A percentile compares a stretch with the other conserved stretches of the same genome.
Evolutionary conservation across 2,888 invertebrate genomes (phyloP).

Genomic region (Parthenolecanium corni): DNA sequence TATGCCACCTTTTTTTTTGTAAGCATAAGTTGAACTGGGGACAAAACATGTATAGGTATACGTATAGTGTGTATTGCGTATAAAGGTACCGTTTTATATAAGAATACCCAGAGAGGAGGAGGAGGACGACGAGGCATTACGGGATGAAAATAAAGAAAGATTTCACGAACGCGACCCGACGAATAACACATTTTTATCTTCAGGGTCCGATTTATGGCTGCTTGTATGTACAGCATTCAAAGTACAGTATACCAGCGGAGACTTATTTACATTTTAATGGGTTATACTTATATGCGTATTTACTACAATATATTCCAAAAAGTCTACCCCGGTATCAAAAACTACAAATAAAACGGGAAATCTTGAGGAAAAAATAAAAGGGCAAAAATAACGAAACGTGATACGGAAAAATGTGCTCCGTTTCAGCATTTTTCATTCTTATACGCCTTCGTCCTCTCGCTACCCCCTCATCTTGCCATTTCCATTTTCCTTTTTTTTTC

Average conservation of each 20-base stretch:
- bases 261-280: constrained; percentile 28
- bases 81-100: too few species aligned
- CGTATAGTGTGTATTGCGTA: too few species aligned
- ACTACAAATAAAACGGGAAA: constrained; percentile 27
- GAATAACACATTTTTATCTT: constrained; percentile 4
- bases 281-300: constrained; percentile 27
- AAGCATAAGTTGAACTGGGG: too few species aligned
- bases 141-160: too few species aligned
- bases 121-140: too few species aligned
- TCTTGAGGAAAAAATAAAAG: constrained; percentile 28
- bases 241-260: constrained; percentile 1
- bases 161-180: too few species aligned
- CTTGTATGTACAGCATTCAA: constrained; percentile 6
- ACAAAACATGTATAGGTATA: too few species aligned
- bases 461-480: background rate
- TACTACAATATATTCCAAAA: constrained; percentile 24
- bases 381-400: constrained; percentile 27
- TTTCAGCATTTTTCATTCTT: constrained; percentile 28
- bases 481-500: background rate
- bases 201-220: constrained; percentile 10
- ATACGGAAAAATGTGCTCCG: constrained; percentile 27
- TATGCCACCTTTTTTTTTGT: too few species aligned
- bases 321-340: constrained; percentile 24
- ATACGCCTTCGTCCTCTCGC: constrained; percentile 5
- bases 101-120: too few species aligned